Evolutionary conservation across 2,888 invertebrate species (phyloP).

Genomic region (Lepas anatifera): DNA sequence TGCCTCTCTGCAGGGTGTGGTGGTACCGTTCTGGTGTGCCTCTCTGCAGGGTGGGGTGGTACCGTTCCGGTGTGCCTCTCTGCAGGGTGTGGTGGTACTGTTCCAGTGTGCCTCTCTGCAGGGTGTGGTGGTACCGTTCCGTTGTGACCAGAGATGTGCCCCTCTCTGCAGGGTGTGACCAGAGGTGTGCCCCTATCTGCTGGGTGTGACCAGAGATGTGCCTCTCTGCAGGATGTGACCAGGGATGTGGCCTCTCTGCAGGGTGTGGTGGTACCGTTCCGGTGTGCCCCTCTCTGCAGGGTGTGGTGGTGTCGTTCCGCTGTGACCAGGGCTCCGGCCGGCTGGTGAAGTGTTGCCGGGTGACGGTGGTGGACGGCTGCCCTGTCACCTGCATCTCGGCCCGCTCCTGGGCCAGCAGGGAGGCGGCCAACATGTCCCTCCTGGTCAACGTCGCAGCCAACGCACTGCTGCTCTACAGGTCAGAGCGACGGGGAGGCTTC

Average conservation of each 20-base stretch:
- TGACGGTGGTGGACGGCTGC: slow-evolving; percentile 45
- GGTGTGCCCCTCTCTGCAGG: slow-evolving; percentile 43
- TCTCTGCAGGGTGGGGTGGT: slow-evolving; percentile 46
- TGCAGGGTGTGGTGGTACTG: no score
- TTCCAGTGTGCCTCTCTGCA: no score
- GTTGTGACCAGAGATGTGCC: no score
- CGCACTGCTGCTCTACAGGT: slow-evolving; percentile 55
- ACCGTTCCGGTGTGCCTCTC: slow-evolving; percentile 51
- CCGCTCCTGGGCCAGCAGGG: slow-evolving; percentile 68
- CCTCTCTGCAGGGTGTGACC: no score
- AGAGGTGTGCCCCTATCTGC: no score
- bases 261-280: slow-evolving; percentile 56
- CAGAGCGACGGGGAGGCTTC: slow-evolving; percentile 16
- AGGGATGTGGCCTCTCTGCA: slow-evolving; percentile 19
- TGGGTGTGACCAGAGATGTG: background rate
- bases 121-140: no score
- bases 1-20: slow-evolving; percentile 42
- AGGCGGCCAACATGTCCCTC: slow-evolving; percentile 56
- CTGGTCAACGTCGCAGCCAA: slow-evolving; percentile 66
- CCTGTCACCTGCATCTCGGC: slow-evolving; percentile 62
- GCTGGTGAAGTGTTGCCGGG: slow-evolving; percentile 52
- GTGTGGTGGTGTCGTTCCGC: slow-evolving; percentile 54
- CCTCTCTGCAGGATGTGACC: background rate
- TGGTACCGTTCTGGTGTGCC: slow-evolving; percentile 53
- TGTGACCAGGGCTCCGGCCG: slow-evolving; percentile 54